phyloP scores from a whole-genome alignment of 1,140 invertebrate genomes.

The Ips nitidus region DNA sequence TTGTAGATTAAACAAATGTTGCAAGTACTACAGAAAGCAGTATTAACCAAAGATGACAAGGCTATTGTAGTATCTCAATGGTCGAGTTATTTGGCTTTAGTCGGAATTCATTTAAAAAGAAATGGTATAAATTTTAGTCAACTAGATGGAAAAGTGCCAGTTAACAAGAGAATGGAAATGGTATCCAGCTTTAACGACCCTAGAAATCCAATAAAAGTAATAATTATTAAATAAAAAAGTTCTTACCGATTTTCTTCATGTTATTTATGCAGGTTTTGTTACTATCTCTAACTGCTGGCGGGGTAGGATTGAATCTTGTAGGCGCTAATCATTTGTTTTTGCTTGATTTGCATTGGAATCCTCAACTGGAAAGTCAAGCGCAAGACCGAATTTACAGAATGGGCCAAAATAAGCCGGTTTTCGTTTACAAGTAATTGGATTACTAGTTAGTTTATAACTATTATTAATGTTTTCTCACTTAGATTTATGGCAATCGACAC shows the following conservation, averaged over 20 bases:
- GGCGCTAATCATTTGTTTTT: slow-evolving; percentile 89
- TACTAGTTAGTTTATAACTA: slow-evolving; percentile 9
- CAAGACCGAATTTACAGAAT: slow-evolving; percentile 90
- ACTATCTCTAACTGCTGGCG: slow-evolving; percentile 85
- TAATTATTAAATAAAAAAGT: slow-evolving; percentile 21
- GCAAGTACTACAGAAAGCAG: slow-evolving; percentile 58
- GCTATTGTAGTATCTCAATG: slow-evolving; percentile 88
- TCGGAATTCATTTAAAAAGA: slow-evolving; percentile 62
- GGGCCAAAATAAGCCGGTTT: slow-evolving; percentile 79
- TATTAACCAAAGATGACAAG: slow-evolving; percentile 66
- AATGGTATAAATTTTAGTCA: slow-evolving; percentile 58
- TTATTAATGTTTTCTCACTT: slow-evolving; percentile 28
- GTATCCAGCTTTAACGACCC: slow-evolving; percentile 73
- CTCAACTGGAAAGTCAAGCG: slow-evolving; percentile 87
- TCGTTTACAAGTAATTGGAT: slow-evolving; percentile 73
- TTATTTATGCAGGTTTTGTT: slow-evolving; percentile 63
- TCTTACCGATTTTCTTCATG: not conserved
- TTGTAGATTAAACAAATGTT: slow-evolving; percentile 62
- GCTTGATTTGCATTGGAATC: slow-evolving; percentile 94
- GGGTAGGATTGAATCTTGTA: slow-evolving; percentile 87
- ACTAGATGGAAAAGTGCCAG: slow-evolving; percentile 69
- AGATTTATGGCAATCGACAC: slow-evolving; percentile 82
- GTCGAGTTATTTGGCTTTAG: slow-evolving; percentile 72
- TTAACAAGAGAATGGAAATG: slow-evolving; percentile 63
- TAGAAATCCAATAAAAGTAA: slow-evolving; percentile 55